A percentile compares a stretch with the other conserved stretches of the same genome.
These are phyloP conservation scores for Rhinophrynus dorsalis DNA, from an alignment of 2,797 vertebrate species.

Conservation along the genomic window DNA sequence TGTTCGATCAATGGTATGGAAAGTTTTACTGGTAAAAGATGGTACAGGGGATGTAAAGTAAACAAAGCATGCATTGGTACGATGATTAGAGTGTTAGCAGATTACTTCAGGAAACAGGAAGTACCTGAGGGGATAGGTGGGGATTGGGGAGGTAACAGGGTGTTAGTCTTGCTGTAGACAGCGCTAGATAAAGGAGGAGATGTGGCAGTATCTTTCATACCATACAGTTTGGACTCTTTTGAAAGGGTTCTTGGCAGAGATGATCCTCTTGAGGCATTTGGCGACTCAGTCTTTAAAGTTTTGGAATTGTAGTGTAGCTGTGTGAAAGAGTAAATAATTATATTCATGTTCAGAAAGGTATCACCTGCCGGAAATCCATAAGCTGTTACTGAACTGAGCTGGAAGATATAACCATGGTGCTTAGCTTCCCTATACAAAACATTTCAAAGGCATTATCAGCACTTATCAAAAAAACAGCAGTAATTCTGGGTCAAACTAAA, in stretches of 20 bases:
- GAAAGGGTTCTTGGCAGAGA: conserved; percentile 94
- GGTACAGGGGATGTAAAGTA: too few relatives aligned
- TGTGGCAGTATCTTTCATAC: conserved; percentile 91
- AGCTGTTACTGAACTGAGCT: too few relatives aligned
- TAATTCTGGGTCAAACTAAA: too few relatives aligned
- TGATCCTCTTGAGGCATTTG: conserved; percentile 91
- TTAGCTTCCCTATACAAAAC: too few relatives aligned
- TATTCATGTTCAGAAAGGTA: background rate
- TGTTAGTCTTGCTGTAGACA: conserved; percentile 89
- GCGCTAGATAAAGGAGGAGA: conserved; percentile 79
- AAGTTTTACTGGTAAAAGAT: too few relatives aligned
- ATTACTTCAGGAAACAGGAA: conserved; percentile 47
- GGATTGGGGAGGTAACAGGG: conserved; percentile 92
- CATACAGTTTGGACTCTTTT: conserved; percentile 98
- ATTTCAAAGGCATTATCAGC: too few relatives aligned
- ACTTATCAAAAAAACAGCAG: too few relatives aligned
- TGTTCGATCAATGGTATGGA: too few relatives aligned
- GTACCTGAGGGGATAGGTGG: conserved; percentile 96
- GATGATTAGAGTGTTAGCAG: background rate
- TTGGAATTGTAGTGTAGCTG: conserved; percentile 99
- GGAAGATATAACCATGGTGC: too few relatives aligned
- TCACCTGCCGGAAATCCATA: too few relatives aligned
- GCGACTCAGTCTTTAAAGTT: conserved; percentile 93
- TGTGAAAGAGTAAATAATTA: conserved; percentile 22
- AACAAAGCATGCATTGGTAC: too few relatives aligned